Conservation (phyloP, 2,888 invertebrate species). For the Rapana venosa region DNA sequence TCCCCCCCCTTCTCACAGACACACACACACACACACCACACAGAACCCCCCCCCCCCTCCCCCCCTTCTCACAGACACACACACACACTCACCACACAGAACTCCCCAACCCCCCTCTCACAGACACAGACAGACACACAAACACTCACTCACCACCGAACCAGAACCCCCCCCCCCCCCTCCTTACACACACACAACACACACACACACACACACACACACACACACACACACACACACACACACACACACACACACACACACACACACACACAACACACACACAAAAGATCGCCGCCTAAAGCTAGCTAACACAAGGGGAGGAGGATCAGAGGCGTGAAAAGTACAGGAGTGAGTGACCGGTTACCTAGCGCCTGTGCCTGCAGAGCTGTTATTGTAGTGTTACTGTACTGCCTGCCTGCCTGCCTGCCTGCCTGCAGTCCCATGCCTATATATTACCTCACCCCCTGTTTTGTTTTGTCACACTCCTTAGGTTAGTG, state of each 20-base stretch:
- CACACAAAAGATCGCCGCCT: background rate
- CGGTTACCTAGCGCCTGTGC: no score
- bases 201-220: slow-evolving; percentile 1
- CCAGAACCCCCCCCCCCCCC: background rate
- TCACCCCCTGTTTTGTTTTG: no score
- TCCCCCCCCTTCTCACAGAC: no score
- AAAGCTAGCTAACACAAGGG: no score
- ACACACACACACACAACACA: background rate
- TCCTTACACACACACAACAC: background rate
- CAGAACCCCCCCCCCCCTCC: background rate
- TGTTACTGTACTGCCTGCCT: no score
- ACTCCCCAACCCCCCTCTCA: background rate
- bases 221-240: background rate
- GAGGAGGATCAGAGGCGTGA: no score
- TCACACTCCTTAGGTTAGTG: no score
- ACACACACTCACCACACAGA: background rate
- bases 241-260: slow-evolving; percentile 9
- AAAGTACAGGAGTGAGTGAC: no score
- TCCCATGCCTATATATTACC: no score
- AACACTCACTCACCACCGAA: background rate
- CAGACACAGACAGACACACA: background rate
- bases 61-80: no score
- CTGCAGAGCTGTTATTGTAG: no score
- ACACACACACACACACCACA: background rate
- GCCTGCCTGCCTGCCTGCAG: no score